Evolutionary conservation across 2,888 invertebrate genomes (phyloP), one percentile per base, ranked within the genome.

Genomic region (Sarcophaga carnaria): DNA sequence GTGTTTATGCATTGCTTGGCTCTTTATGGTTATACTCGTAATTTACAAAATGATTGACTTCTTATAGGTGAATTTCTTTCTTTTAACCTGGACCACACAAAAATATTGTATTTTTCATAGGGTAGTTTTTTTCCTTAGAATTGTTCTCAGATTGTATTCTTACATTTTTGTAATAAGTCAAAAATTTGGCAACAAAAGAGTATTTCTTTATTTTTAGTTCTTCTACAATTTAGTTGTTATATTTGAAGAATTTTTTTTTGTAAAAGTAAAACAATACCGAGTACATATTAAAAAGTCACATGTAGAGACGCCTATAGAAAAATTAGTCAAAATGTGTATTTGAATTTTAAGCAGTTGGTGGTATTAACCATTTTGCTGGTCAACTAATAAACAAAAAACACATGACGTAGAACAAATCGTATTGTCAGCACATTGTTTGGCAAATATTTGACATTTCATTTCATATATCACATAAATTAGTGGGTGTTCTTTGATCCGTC

Each of bases 171-270:
- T 20, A 71, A 84, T 83, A 86, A 85, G 88, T 62, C 83, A 83
- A 63, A 22, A n/a, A 87, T 87, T 87, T 70, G 88, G 88, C 83
- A 85, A 83, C 80, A 80, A 85, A 89, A 87, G 37, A 10, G 10
- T 37, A 88, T 88, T 80, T 79, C 69, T 79, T 78, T 75, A 71
- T 75, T 78, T 82, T 78, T 62, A 37, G 37, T 27, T 63, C 12
- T 60, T 59, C 4, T 20, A 27, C 27, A 78, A 78, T 66, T 83
- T 79, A 45, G 74, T 81, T 80, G 80, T 86, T 64, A 8, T 37
- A 37, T 37, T 37, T 37, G 10, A 37, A 37, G 37, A 37, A 37
- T 10, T 37, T 37, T 37, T 54, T 54, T 5, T 5, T 54, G 17
- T 14, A 14, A 54, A 14, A 5, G 54, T 54, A 54, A 54, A 14